Conservation (phyloP, 2,113 vertebrate species). For the Erythrolamprus reginae region DNA sequence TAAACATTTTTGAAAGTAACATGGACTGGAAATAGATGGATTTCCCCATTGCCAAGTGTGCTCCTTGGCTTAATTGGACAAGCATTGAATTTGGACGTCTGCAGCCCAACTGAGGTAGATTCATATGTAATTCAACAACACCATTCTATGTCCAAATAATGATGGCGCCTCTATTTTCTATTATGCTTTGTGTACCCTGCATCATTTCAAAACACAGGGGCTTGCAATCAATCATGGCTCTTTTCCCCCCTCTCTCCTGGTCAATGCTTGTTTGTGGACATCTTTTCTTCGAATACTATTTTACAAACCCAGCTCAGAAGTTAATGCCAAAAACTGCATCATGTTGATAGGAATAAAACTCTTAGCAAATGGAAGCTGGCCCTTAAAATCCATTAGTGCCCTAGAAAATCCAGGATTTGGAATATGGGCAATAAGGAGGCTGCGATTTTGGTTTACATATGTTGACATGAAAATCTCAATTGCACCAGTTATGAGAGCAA, state of each 20-base stretch:
- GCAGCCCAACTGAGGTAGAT: not conserved
- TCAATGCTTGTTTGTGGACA: conserved; percentile 56
- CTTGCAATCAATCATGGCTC: conserved; percentile 62
- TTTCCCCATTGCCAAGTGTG: not conserved
- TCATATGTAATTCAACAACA: conserved; percentile 11
- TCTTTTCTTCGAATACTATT: conserved; percentile 55
- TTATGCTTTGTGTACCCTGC: conserved; percentile 58
- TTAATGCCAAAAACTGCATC: conserved; percentile 68
- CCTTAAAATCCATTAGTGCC: conserved; percentile 70
- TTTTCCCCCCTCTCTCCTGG: conserved; percentile 15
- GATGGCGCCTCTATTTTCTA: conserved; percentile 45
- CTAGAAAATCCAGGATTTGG: conserved; percentile 56
- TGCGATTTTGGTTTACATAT: conserved; percentile 69
- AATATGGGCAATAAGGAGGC: conserved; percentile 50
- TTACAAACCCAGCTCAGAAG: conserved; percentile 56
- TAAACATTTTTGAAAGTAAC: not conserved
- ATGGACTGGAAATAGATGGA: not conserved
- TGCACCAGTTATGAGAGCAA: conserved; percentile 68
- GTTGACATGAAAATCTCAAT: conserved; percentile 73
- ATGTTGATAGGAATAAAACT: conserved; percentile 55
- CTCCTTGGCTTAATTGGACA: not conserved
- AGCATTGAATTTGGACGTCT: not conserved
- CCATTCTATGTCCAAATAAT: conserved; percentile 16
- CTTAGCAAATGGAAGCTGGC: conserved; percentile 52
- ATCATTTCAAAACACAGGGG: conserved; percentile 51